These are phyloP conservation scores for Gymnocheta viridis DNA, from an alignment of 2,888 invertebrate genomes.

Conservation along the genomic window DNA sequence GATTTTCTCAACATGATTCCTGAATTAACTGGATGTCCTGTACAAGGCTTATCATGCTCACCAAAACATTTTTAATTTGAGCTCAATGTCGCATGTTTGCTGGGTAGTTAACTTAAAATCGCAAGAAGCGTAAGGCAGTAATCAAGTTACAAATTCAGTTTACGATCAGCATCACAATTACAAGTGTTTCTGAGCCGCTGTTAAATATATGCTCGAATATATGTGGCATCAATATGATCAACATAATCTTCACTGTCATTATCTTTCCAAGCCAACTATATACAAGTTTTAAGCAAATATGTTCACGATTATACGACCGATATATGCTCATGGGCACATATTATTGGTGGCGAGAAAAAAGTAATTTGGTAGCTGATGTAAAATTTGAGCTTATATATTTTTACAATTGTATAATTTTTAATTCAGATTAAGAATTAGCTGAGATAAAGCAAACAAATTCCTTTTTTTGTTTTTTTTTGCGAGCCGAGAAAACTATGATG, in stretches of 20 bases:
- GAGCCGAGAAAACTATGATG: no score
- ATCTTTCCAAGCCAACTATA: slow-evolving; percentile 52
- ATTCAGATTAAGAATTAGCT: no score
- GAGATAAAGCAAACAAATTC: no score
- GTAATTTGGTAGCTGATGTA: not conserved
- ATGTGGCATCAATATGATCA: slow-evolving; percentile 50
- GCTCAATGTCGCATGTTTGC: no score
- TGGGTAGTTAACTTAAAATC: slow-evolving; percentile 16
- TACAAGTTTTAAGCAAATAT: slow-evolving; percentile 18
- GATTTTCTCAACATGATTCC: no score
- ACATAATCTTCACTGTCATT: slow-evolving; percentile 70
- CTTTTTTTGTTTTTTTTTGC: no score
- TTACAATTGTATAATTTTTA: no score
- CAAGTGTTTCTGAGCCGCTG: slow-evolving; percentile 9
- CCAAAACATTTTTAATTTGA: no score
- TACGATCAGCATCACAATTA: slow-evolving; percentile 14
- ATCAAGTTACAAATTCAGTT: slow-evolving; percentile 28
- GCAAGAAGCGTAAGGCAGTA: slow-evolving; percentile 61
- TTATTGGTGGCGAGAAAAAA: not conserved
- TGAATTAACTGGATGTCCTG: no score
- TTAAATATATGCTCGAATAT: slow-evolving; percentile 7
- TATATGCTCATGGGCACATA: not conserved
- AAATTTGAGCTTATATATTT: no score
- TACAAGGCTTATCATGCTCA: no score
- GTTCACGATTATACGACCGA: not conserved